These are phyloP conservation scores for Varanus salvator DNA, from an alignment of 2,113 vertebrate species.

Conservation along the genomic window DNA sequence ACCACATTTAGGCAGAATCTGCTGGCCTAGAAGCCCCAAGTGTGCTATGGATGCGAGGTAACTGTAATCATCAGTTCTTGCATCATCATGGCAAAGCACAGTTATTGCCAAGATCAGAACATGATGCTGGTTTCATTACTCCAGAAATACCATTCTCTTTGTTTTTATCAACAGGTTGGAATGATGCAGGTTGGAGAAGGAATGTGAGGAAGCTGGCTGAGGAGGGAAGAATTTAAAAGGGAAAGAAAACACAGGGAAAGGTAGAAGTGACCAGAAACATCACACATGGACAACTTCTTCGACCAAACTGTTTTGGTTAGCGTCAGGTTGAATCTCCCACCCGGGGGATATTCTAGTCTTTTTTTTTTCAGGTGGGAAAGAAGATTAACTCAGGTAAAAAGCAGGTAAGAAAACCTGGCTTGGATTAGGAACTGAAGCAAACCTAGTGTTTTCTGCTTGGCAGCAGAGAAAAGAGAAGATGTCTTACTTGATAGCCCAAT, in stretches of 20 bases:
- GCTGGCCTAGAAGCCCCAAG: no score
- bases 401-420: background rate
- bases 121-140: no score
- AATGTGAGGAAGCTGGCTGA: background rate
- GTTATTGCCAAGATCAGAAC: no score
- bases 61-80: no score
- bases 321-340: background rate
- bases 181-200: background rate
- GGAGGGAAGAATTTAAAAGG: no score
- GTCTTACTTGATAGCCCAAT: background rate
- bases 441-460: background rate
- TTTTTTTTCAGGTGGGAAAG: background rate
- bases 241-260: background rate
- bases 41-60: no score
- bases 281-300: background rate
- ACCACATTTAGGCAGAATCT: no score
- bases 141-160: no score
- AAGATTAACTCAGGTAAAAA: background rate
- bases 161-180: no score
- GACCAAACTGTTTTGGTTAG: background rate
- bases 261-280: background rate
- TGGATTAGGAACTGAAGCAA: background rate
- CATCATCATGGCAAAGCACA: no score
- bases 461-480: background rate
- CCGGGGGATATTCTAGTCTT: background rate